Conservation (phyloP, 2,113 vertebrate genomes). For the Rhynchomys soricoides region DNA sequence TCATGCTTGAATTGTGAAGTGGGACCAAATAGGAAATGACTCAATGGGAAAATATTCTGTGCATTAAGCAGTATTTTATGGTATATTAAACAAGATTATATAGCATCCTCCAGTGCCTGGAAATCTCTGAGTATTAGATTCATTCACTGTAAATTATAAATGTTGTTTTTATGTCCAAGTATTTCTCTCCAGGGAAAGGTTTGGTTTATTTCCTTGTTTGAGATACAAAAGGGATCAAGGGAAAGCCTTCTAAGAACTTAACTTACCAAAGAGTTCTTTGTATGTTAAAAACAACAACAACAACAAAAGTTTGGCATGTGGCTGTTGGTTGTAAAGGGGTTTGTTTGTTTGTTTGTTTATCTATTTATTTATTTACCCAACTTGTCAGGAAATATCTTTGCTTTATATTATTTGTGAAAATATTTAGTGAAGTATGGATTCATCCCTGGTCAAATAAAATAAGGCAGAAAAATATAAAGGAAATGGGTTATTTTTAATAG, state of each 20-base stretch:
- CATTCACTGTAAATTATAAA: conserved; percentile 4
- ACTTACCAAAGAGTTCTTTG: neutral
- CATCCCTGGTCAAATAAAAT: neutral
- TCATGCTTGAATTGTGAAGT: conserved; percentile 39
- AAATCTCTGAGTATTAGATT: neutral
- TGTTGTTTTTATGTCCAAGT: neutral
- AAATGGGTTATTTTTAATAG: no score
- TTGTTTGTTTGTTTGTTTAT: neutral
- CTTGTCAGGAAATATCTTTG: neutral
- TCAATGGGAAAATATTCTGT: neutral
- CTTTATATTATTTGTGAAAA: neutral
- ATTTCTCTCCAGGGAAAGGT: neutral
- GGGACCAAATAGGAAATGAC: neutral
- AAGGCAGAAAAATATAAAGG: neutral
- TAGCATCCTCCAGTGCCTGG: neutral
- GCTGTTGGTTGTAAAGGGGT: neutral
- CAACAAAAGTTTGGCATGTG: neutral
- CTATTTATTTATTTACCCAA: neutral
- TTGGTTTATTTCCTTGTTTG: neutral
- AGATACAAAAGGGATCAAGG: neutral
- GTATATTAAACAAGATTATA: conserved; percentile 32
- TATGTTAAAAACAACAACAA: neutral
- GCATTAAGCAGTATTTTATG: neutral
- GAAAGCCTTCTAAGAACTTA: neutral
- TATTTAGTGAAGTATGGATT: neutral